These are phyloP conservation scores for Homarus gammarus DNA, from an alignment of 2,888 invertebrate species.

Conservation along the genomic window DNA sequence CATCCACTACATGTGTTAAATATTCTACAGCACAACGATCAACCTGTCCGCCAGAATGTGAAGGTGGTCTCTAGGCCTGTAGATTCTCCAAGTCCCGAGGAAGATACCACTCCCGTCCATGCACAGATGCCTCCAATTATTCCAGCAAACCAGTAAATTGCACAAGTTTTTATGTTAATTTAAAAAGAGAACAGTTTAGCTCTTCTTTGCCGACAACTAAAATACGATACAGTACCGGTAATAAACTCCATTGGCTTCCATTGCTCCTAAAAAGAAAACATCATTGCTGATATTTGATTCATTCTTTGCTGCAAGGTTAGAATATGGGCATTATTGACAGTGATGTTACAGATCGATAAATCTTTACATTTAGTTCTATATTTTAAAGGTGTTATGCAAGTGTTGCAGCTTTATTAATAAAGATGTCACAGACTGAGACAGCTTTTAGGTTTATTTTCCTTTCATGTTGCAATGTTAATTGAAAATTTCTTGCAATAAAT, in stretches of 20 bases:
- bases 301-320: neutral
- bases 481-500: neutral
- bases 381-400: neutral
- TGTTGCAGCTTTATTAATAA: neutral
- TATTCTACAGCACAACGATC: conserved; percentile 71
- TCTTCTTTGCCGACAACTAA: neutral
- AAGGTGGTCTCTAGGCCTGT: conserved; percentile 74
- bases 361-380: neutral
- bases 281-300: neutral
- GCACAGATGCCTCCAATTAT: conserved; percentile 74
- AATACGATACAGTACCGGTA: neutral
- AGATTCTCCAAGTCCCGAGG: conserved; percentile 74
- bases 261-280: neutral
- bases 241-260: neutral
- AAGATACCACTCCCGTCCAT: conserved; percentile 75
- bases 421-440: neutral
- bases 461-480: neutral
- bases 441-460: neutral
- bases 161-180: neutral
- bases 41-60: conserved; percentile 72
- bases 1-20: neutral
- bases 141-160: conserved; percentile 16
- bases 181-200: neutral
- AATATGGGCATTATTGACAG: neutral
- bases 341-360: neutral